Conservation (phyloP, 2,113 vertebrate genomes). For the Lates calcarifer region DNA sequence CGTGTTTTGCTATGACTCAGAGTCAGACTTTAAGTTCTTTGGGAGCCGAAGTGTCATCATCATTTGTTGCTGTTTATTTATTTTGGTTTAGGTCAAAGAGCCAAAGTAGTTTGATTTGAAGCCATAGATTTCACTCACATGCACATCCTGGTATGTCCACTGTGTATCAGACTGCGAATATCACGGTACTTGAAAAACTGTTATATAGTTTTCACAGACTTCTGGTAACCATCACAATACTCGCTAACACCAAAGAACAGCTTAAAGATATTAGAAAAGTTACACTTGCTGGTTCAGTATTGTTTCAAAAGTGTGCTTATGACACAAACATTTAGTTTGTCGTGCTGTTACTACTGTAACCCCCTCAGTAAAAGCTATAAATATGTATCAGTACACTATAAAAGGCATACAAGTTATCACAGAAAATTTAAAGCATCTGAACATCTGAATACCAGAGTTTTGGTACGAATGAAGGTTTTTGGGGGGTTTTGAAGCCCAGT, state of each 20-base stretch:
- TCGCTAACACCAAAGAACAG: conserved; percentile 74
- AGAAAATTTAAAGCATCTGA: not conserved
- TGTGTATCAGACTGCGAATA: conserved; percentile 17
- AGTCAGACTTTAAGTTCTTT: too few species aligned
- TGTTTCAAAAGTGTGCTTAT: conserved; percentile 8
- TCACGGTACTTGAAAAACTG: conserved; percentile 74
- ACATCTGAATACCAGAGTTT: not conserved
- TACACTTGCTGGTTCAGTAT: conserved; percentile 38
- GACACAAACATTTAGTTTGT: conserved; percentile 8
- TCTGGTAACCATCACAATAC: conserved; percentile 29
- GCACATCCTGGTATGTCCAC: conserved; percentile 18
- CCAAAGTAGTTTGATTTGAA: conserved; percentile 61
- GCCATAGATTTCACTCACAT: conserved; percentile 65
- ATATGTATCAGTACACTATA: not conserved
- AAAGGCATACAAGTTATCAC: not conserved
- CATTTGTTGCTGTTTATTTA: conserved; percentile 65
- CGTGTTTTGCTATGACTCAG: not conserved
- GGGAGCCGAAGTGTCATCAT: conserved; percentile 44
- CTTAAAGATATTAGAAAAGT: conserved; percentile 30
- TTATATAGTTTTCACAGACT: conserved; percentile 23
- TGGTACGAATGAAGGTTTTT: conserved; percentile 9
- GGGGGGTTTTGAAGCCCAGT: conserved; percentile 20
- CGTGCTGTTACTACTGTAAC: conserved; percentile 54
- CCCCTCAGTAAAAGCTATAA: not conserved
- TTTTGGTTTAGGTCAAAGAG: conserved; percentile 51